Base-by-base conservation (phyloP, 2,113 vertebrate genomes). In the Oxyura jamaicensis region DNA sequence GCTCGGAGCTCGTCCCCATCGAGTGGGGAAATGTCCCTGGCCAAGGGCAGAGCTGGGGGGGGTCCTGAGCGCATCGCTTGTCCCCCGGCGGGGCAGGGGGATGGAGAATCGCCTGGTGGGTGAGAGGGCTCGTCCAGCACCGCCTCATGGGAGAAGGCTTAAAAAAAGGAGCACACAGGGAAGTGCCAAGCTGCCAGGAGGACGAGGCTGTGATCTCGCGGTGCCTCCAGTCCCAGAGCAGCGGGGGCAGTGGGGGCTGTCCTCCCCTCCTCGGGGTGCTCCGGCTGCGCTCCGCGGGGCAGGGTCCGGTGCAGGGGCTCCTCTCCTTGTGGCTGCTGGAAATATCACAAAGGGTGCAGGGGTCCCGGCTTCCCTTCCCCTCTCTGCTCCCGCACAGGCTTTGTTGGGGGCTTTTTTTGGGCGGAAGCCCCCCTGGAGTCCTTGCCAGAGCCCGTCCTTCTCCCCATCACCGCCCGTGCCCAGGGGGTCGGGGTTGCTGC, bases 151-250 rank as follows among this genome's bases (percentile, higher is more conserved):
- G 35, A 17, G 9, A 81, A 78, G 58, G 48, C 60, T 94, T 86
- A 7, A 84, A 81, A 77, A 42, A 53, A 55, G 65, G 58, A 68
- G 80, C 68, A 52, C 18, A 0, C 25, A n/a, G 42, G 29, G 78
- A 72, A 72, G 33, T n/a, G 74, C 33, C 79, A 68, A 87, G 66
- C 78, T 75, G 84, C 60, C 13, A 1, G 52, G 50, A 84, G 25
- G 76, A 62, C 59, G 94, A 93, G 88, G 76, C 88, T 95, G 91
- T 93, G 83, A 88, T 94, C 60, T 81, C 76, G 35, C 35, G 0
- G 3, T 55, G 78, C 50, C 36, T 62, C 79, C 79, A 91, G 39
- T 55, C 29, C 22, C 4, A 18, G 52, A 48, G 48, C 82, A 86
- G 75, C 0, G 3, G 83, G 73, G 48, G 12, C 2, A 2, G 26